These are phyloP conservation scores for Synergus umbraculus DNA, from an alignment of 2,888 invertebrate species.

Conservation along the genomic window DNA sequence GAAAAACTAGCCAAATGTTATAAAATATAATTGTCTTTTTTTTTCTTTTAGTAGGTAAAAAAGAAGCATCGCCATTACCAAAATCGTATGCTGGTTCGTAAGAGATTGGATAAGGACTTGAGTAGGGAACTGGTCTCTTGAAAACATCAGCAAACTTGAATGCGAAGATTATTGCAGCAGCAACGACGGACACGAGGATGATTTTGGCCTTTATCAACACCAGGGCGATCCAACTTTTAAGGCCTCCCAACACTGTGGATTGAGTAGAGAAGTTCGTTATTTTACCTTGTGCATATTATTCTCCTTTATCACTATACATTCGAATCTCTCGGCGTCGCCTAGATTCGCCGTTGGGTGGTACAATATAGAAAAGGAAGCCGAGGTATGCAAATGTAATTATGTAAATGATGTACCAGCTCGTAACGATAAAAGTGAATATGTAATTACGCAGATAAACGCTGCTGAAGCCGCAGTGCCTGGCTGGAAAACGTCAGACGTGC, in stretches of 20 bases:
- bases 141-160: slow-evolving; percentile 55
- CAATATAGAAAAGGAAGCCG: slow-evolving; percentile 54
- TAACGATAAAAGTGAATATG: slow-evolving; percentile 64
- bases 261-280: slow-evolving; percentile 41
- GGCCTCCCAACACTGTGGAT: slow-evolving; percentile 64
- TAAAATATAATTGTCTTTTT: background rate
- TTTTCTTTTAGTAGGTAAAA: background rate
- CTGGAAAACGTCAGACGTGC: slow-evolving; percentile 57
- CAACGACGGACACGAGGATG: slow-evolving; percentile 60
- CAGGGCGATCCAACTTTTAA: slow-evolving; percentile 63
- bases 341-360: slow-evolving; percentile 30
- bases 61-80: slow-evolving; percentile 46
- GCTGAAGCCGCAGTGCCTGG: slow-evolving; percentile 64
- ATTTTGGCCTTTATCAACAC: slow-evolving; percentile 67
- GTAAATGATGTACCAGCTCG: slow-evolving; percentile 56
- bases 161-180: slow-evolving; percentile 62
- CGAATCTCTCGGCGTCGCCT: slow-evolving; percentile 43
- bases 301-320: slow-evolving; percentile 42
- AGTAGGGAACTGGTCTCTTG: slow-evolving; percentile 6
- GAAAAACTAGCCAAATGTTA: slow-evolving; percentile 25
- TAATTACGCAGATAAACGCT: slow-evolving; percentile 66
- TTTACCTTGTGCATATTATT: slow-evolving; percentile 14
- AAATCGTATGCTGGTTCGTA: slow-evolving; percentile 56
- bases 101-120: slow-evolving; percentile 46
- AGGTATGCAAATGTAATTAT: slow-evolving; percentile 65